A percentile compares a stretch with the other conserved stretches of the same genome.
phyloP scores from a whole-genome alignment of 2,888 invertebrate species.

The Cyrtodaria siliqua region DNA sequence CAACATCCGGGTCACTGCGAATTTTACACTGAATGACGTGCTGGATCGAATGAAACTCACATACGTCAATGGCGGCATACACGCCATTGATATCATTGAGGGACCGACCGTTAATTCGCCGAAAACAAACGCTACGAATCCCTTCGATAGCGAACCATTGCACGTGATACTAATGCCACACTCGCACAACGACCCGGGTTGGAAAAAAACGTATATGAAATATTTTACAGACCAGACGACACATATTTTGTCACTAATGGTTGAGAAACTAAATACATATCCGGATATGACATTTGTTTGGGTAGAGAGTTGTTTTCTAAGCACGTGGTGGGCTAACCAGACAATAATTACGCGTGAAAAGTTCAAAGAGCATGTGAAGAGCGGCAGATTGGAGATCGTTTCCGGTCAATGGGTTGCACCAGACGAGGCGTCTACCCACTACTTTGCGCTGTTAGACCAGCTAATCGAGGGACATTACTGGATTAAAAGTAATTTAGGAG shows the following conservation, averaged over 20 bases:
- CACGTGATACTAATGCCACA: conserved; percentile 92
- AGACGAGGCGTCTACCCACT: conserved; percentile 82
- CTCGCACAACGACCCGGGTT: conserved; percentile 98
- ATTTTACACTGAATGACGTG: conserved; percentile 53
- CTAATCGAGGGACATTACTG: conserved; percentile 82
- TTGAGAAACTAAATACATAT: conserved; percentile 93
- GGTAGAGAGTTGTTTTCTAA: conserved; percentile 82
- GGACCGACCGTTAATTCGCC: background rate
- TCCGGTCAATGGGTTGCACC: conserved; percentile 83
- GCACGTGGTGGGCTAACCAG: conserved; percentile 79
- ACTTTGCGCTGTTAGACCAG: conserved; percentile 78
- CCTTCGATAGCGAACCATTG: conserved; percentile 38
- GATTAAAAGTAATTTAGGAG: conserved; percentile 86
- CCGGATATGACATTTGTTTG: conserved; percentile 88
- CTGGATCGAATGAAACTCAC: conserved; percentile 45
- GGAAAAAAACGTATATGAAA: conserved; percentile 97
- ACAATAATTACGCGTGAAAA: conserved; percentile 31
- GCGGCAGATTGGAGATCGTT: conserved; percentile 79
- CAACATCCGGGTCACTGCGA: conserved; percentile 38
- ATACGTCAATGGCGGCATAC: background rate
- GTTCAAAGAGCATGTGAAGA: conserved; percentile 68
- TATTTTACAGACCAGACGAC: conserved; percentile 93
- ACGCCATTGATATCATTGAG: background rate
- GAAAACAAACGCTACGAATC: background rate
- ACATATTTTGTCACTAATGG: conserved; percentile 95